A percentile compares a stretch with the other conserved stretches of the same genome.
These are phyloP conservation scores for Margaritifera margaritifera DNA, from an alignment of 2,888 invertebrate species.

Conservation along the genomic window DNA sequence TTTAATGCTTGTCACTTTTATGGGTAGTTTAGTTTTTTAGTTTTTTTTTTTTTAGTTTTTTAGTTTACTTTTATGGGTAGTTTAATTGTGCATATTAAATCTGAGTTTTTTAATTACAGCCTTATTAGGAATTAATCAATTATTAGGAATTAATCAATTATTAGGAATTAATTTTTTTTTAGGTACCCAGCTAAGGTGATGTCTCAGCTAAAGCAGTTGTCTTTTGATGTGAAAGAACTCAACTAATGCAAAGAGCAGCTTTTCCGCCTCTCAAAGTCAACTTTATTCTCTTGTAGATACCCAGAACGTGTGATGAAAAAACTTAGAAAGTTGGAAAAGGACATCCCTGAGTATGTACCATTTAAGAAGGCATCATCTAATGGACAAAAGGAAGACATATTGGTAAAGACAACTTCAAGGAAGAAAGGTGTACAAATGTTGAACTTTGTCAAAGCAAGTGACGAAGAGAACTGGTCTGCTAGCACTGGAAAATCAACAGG, in stretches of 20 bases:
- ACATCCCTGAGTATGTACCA: conserved; percentile 7
- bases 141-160: too few species aligned
- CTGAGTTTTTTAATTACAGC: too few species aligned
- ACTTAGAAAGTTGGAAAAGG: conserved; percentile 24
- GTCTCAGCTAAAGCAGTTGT: neutral
- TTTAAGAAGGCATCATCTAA: conserved; percentile 3
- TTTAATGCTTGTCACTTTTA: too few species aligned
- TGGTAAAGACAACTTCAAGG: conserved; percentile 1
- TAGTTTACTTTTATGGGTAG: too few species aligned
- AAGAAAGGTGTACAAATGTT: conserved; percentile 44
- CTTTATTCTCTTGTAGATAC: conserved; percentile 27
- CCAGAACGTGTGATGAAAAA: conserved; percentile 40
- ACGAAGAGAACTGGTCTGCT: neutral
- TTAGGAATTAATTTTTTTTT: too few species aligned
- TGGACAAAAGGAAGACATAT: neutral
- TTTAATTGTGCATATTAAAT: too few species aligned
- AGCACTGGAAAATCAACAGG: conserved; percentile 4
- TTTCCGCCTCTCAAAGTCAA: neutral
- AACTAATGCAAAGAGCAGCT: neutral
- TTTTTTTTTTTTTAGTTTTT: too few species aligned
- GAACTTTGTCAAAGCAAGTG: conserved; percentile 49
- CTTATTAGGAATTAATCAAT: too few species aligned
- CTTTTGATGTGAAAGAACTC: neutral
- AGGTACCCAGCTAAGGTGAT: too few species aligned
- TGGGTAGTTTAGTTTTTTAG: too few species aligned